Evolutionary conservation across 2,113 vertebrate genomes (phyloP).

Genomic region (Coreoperca whiteheadi): DNA sequence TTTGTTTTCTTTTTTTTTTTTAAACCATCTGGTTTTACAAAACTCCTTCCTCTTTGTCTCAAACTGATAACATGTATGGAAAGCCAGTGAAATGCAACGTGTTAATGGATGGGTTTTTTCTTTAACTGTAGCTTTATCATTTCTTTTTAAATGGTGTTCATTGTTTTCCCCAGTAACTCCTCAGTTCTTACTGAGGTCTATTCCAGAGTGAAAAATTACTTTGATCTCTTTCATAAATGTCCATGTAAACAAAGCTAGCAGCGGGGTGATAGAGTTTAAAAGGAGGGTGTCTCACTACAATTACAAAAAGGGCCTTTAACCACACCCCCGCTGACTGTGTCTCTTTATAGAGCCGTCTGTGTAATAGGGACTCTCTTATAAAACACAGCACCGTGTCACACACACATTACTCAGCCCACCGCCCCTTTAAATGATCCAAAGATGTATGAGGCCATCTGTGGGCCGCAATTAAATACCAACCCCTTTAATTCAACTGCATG

Average conservation of each 20-base stretch:
- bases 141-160: not conserved
- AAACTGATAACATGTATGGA: not conserved
- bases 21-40: not conserved
- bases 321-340: conserved; percentile 61
- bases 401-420: conserved; percentile 78
- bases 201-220: not conserved
- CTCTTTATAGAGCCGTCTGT: conserved; percentile 73
- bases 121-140: not conserved
- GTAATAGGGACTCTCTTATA: conserved; percentile 78
- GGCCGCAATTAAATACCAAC: conserved; percentile 78
- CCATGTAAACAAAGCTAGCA: conserved; percentile 56
- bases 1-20: not conserved
- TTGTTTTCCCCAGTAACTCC: not conserved
- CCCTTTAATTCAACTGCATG: conserved; percentile 80
- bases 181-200: not conserved
- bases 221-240: conserved; percentile 35
- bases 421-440: conserved; percentile 80
- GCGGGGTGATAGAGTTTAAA: conserved; percentile 54
- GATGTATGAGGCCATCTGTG: conserved; percentile 80
- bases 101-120: not conserved
- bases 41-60: conserved; percentile 23
- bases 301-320: conserved; percentile 65
- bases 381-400: conserved; percentile 76
- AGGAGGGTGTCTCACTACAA: conserved; percentile 55
- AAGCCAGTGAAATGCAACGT: not conserved